Conservation (phyloP, 2,888 invertebrate genomes). For the Nomada goodeniana region DNA sequence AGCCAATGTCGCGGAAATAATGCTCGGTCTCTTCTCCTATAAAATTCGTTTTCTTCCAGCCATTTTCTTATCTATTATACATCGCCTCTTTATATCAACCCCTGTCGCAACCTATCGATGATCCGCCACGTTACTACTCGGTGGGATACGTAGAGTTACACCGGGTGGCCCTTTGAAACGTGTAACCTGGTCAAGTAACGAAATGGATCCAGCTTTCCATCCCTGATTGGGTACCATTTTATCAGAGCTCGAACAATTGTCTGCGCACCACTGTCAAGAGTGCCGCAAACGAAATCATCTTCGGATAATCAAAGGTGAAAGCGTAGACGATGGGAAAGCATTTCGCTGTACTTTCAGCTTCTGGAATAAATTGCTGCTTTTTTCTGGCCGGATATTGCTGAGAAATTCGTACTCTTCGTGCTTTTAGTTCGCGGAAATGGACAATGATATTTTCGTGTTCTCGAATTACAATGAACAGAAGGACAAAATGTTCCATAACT, state of each 20-base stretch:
- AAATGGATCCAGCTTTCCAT: constrained; percentile 48
- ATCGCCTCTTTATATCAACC: constrained; percentile 54
- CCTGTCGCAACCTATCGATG: constrained; percentile 59
- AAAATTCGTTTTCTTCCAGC: constrained; percentile 68
- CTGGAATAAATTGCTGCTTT: too few relatives aligned
- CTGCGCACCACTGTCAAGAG: neutral
- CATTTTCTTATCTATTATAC: constrained; percentile 58
- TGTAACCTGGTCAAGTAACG: constrained; percentile 48
- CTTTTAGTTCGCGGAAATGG: too few relatives aligned
- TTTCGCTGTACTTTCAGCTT: too few relatives aligned
- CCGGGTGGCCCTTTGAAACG: constrained; percentile 47
- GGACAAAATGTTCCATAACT: too few relatives aligned
- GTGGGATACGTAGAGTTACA: constrained; percentile 30
- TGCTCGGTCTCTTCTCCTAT: constrained; percentile 48
- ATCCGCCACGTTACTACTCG: constrained; percentile 43
- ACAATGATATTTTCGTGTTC: too few relatives aligned
- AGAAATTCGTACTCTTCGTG: too few relatives aligned
- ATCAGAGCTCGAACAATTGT: neutral
- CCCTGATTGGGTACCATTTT: neutral
- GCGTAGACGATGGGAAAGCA: neutral
- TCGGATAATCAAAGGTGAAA: neutral
- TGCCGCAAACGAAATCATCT: constrained; percentile 11
- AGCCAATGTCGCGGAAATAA: constrained; percentile 68
- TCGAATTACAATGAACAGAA: too few relatives aligned
- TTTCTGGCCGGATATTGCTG: too few relatives aligned